Evolutionary conservation across 2,888 invertebrate genomes (phyloP).

Genomic region (Folsomia manolachei): DNA sequence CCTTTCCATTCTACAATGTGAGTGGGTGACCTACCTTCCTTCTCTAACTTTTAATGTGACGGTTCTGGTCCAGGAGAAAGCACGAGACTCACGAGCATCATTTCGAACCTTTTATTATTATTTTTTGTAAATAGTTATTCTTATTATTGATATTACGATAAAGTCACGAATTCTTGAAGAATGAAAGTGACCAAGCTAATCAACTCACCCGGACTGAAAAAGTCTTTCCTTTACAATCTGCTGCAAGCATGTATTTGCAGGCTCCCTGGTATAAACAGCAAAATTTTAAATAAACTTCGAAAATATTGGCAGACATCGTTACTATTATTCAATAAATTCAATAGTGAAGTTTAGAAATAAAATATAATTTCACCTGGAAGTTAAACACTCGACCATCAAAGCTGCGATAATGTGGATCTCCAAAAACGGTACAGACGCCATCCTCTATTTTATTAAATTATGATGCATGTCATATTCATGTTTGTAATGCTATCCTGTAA

Average conservation of each 20-base stretch:
- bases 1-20: no score
- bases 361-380: constrained; percentile 63
- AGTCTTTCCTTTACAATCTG: constrained; percentile 68
- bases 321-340: no score
- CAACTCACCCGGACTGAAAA: constrained; percentile 85
- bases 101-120: no score
- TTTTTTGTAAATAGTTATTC: no score
- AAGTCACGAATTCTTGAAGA: no score
- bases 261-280: constrained; percentile 67
- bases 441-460: constrained; percentile 60
- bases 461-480: constrained; percentile 20
- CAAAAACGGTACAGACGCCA: constrained; percentile 89
- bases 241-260: constrained; percentile 84
- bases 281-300: no score
- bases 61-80: constrained; percentile 88
- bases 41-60: constrained; percentile 68
- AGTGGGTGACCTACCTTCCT: no score
- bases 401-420: constrained; percentile 91
- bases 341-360: no score
- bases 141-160: no score
- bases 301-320: no score
- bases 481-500: neutral
- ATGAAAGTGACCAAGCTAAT: no score
- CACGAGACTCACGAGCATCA: constrained; percentile 73
- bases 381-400: constrained; percentile 92